Conservation (phyloP, 2,797 vertebrate genomes). For the Notolabrus celidotus region DNA sequence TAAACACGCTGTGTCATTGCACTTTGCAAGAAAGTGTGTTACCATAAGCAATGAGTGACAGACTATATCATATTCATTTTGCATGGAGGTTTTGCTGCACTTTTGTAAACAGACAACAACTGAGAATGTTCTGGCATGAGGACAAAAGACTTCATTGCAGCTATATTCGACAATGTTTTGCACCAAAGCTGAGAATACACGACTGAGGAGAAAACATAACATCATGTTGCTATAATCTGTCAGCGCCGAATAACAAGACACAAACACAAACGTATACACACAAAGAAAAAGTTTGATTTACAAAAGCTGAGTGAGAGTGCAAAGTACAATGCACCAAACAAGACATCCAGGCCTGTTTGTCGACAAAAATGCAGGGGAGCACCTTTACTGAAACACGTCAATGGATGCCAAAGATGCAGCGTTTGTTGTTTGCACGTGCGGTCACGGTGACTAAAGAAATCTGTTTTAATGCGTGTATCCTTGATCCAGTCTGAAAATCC, state of each 20-base stretch:
- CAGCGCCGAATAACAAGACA: constrained; percentile 19
- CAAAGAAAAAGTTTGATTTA: constrained; percentile 42
- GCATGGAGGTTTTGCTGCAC: constrained; percentile 35
- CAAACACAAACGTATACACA: constrained; percentile 11
- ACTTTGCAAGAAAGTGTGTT: constrained; percentile 42
- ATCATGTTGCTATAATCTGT: constrained; percentile 32
- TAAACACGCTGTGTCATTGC: constrained; percentile 41
- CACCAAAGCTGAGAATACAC: constrained; percentile 15
- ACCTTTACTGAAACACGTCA: constrained; percentile 46
- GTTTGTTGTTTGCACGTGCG: constrained; percentile 40
- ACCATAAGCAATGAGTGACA: constrained; percentile 58
- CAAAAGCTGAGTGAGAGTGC: constrained; percentile 16
- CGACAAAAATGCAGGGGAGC: constrained; percentile 16
- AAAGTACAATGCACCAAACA: constrained; percentile 1
- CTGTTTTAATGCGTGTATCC: constrained; percentile 37
- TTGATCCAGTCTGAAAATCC: constrained; percentile 56
- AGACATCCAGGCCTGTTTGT: constrained; percentile 19
- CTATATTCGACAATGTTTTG: constrained; percentile 29
- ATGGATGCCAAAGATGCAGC: constrained; percentile 28
- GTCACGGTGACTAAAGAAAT: constrained; percentile 54
- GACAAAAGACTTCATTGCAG: constrained; percentile 31
- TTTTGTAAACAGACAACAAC: constrained; percentile 39
- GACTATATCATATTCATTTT: constrained; percentile 51
- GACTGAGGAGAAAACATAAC: constrained; percentile 34
- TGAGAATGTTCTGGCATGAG: neutral